These are phyloP conservation scores for Coptotermes formosanus DNA, from an alignment of 1,140 invertebrate genomes.

Conservation along the genomic window DNA sequence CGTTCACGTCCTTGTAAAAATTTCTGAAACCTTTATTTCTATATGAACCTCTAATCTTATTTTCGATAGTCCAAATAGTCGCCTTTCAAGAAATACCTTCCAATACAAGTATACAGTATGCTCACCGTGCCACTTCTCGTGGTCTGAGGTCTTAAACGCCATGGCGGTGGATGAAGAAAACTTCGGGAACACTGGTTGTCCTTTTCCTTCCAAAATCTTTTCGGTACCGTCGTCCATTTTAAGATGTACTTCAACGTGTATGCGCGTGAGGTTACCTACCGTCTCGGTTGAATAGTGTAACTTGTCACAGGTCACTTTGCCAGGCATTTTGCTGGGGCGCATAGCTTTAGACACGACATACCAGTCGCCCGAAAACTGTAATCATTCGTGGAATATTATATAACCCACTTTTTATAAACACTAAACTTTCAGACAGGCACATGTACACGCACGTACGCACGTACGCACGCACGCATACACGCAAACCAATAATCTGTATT, in stretches of 20 bases:
- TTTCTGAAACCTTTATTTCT: too few relatives aligned
- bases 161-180: background rate
- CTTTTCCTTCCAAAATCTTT: background rate
- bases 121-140: conserved; percentile 1
- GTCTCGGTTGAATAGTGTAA: background rate
- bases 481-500: background rate
- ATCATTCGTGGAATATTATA: background rate
- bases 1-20: too few relatives aligned
- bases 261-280: background rate
- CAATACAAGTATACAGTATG: too few relatives aligned
- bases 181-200: background rate
- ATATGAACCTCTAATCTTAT: too few relatives aligned
- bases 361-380: background rate
- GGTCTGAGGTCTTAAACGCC: background rate
- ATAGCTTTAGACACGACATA: background rate
- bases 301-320: background rate
- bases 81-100: too few relatives aligned
- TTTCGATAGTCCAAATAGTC: too few relatives aligned
- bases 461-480: background rate
- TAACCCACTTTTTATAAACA: background rate
- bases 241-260: background rate
- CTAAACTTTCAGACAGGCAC: background rate
- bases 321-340: background rate
- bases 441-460: background rate
- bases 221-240: background rate